These are phyloP conservation scores for Oophaga sylvatica DNA, from an alignment of 2,797 vertebrate genomes.

Conservation along the genomic window DNA sequence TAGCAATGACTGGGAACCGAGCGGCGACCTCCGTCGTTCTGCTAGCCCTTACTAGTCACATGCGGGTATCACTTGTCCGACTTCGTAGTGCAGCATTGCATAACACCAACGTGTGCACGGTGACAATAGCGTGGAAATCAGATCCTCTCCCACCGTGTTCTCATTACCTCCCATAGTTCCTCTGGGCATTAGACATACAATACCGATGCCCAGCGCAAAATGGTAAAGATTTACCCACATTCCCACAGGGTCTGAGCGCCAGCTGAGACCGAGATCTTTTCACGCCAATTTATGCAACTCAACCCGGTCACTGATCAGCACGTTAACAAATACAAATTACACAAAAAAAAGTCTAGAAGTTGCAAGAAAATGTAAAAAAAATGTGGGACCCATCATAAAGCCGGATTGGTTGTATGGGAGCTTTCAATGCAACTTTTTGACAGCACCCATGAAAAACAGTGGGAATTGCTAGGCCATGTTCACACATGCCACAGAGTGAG, in stretches of 20 bases:
- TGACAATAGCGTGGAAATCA: conserved; percentile 48
- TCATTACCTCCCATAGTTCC: conserved; percentile 56
- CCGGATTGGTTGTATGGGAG: not conserved
- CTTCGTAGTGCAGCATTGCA: not conserved
- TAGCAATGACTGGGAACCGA: not conserved
- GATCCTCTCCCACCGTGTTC: conserved; percentile 34
- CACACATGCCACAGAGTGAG: too few relatives aligned
- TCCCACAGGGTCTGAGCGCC: not conserved
- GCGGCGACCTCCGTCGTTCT: not conserved
- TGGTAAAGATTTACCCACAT: conserved; percentile 8
- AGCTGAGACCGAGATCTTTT: not conserved
- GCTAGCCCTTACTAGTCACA: not conserved
- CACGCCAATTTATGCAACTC: not conserved
- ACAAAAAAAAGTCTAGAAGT: not conserved
- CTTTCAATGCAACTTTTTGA: too few relatives aligned
- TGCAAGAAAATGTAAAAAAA: not conserved
- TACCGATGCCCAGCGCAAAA: conserved; percentile 34
- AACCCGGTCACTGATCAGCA: not conserved
- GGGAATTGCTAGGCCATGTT: too few relatives aligned
- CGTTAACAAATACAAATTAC: not conserved
- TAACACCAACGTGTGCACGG: not conserved
- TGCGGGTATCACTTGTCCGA: not conserved
- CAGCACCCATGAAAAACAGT: too few relatives aligned
- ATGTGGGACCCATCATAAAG: not conserved
- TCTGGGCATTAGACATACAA: conserved; percentile 22